Conservation (phyloP, 2,797 vertebrate genomes). For the Eulemur albifrons region DNA sequence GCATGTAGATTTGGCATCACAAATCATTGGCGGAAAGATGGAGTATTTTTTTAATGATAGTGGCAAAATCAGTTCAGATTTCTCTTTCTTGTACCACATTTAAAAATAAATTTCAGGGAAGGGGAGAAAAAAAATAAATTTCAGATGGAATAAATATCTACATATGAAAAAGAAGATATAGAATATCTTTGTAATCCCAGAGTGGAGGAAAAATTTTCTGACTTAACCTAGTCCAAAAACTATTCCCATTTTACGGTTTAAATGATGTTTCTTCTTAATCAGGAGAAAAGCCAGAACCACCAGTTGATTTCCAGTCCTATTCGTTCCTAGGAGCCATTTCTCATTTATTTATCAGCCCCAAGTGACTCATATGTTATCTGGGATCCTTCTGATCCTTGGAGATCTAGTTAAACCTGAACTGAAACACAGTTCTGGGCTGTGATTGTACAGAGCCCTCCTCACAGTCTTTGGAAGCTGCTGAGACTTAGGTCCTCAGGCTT, state of each 20-base stretch:
- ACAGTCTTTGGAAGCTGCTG: not conserved
- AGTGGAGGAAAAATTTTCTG: not conserved
- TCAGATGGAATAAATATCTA: not conserved
- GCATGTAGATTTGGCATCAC: not conserved
- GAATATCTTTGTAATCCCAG: not conserved
- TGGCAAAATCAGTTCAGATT: not conserved
- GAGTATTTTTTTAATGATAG: not conserved
- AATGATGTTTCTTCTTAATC: constrained; percentile 22
- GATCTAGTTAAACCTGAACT: not conserved
- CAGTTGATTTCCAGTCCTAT: not conserved
- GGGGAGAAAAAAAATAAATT: too few relatives aligned
- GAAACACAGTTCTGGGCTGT: not conserved
- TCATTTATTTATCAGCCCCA: constrained; percentile 14
- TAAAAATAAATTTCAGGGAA: not conserved
- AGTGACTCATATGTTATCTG: not conserved
- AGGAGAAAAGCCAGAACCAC: constrained; percentile 33
- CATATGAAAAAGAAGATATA: not conserved
- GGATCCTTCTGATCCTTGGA: constrained; percentile 17
- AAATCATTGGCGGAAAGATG: not conserved
- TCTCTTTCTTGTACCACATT: not conserved
- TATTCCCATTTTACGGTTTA: constrained; percentile 42
- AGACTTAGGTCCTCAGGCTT: not conserved
- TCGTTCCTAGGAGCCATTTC: not conserved
- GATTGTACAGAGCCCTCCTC: not conserved
- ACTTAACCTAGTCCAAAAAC: not conserved